Conservation (phyloP, 2,888 invertebrate genomes). For the Willowsia nigromaculata region DNA sequence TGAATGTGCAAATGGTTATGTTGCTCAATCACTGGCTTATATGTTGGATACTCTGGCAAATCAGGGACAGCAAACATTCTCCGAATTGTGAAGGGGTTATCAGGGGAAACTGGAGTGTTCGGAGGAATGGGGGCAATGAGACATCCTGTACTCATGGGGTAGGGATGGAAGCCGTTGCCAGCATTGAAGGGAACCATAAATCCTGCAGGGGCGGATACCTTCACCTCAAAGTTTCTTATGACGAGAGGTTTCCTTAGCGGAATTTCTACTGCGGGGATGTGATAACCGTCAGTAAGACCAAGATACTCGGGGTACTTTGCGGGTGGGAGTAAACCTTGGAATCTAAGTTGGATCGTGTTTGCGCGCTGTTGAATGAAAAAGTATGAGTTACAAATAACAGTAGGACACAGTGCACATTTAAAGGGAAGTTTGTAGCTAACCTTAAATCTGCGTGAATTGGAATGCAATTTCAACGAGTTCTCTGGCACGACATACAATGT, state of each 20-base stretch:
- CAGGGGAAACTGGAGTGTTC: conserved; percentile 46
- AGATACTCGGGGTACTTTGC: conserved; percentile 62
- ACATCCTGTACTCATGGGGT: conserved; percentile 68
- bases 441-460: conserved; percentile 26
- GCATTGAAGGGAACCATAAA: conserved; percentile 71
- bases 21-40: conserved; percentile 45
- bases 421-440: background rate
- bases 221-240: conserved; percentile 59
- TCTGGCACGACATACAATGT: conserved; percentile 76
- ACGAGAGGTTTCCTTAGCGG: conserved; percentile 74
- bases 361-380: conserved; percentile 5
- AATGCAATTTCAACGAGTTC: conserved; percentile 69
- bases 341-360: conserved; percentile 14
- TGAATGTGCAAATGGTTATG: conserved; percentile 66
- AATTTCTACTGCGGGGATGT: conserved; percentile 78
- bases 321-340: conserved; percentile 4
- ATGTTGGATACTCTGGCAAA: conserved; percentile 68
- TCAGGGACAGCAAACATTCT: conserved; percentile 70
- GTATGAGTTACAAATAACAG: too few species aligned
- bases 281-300: conserved; percentile 71
- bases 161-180: conserved; percentile 55
- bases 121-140: conserved; percentile 68
- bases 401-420: too few species aligned
- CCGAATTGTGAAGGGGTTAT: conserved; percentile 63
- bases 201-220: conserved; percentile 75